Percentiles rank a stretch among this genome's conserved stretches.
phyloP scores from a whole-genome alignment of 1,140 invertebrate species.

The Drosophila chauvacae region DNA sequence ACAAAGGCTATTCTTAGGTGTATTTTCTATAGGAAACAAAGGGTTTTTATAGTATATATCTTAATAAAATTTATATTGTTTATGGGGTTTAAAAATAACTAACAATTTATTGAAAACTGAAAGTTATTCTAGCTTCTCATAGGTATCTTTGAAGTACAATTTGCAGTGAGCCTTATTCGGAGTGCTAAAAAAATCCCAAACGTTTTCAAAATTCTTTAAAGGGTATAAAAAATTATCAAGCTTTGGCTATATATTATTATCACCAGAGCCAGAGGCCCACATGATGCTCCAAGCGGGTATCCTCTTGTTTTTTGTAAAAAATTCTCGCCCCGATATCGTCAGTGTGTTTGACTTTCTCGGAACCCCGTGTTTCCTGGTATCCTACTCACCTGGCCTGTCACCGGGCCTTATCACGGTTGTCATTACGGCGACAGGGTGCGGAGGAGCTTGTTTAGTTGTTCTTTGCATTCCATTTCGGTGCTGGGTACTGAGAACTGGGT shows the following conservation, averaged over 20 bases:
- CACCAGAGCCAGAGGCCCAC: neutral
- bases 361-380: conserved; percentile 49
- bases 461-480: conserved; percentile 49
- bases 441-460: conserved; percentile 27
- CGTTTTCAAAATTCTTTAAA: too few relatives aligned
- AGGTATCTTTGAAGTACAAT: too few relatives aligned
- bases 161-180: too few relatives aligned
- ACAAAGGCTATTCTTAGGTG: too few relatives aligned
- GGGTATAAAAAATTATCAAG: conserved; percentile 3
- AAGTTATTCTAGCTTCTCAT: neutral
- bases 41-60: too few relatives aligned
- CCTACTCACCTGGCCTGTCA: conserved; percentile 39
- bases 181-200: too few relatives aligned
- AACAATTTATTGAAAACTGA: neutral
- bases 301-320: neutral
- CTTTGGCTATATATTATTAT: conserved; percentile 9
- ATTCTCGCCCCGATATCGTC: conserved; percentile 36
- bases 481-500: neutral
- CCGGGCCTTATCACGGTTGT: conserved; percentile 30
- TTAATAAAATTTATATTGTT: neutral
- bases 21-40: too few relatives aligned
- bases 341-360: conserved; percentile 33
- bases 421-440: conserved; percentile 6
- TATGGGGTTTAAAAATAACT: neutral
- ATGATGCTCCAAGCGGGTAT: conserved; percentile 5